phyloP scores from a whole-genome alignment of 2,888 invertebrate genomes.

The Parascotia fuliginaria region DNA sequence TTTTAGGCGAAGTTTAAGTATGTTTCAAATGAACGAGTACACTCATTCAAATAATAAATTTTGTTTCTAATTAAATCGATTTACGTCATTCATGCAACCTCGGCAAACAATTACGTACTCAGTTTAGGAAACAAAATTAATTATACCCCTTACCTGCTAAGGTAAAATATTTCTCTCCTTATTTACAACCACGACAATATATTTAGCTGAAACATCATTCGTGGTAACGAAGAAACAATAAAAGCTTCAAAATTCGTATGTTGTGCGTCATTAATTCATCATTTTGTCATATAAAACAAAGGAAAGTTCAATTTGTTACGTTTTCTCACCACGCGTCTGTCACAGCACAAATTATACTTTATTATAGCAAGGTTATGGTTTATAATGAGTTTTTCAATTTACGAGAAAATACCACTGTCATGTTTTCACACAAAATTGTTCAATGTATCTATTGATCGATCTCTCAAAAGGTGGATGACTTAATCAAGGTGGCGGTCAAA shows the following conservation, averaged over 20 bases:
- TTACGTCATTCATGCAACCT: background rate
- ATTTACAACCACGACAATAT: slow-evolving; percentile 24
- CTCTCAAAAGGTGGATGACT: too few relatives aligned
- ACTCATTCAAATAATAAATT: background rate
- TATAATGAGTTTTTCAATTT: too few relatives aligned
- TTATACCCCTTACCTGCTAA: slow-evolving; percentile 7
- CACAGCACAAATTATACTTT: too few relatives aligned
- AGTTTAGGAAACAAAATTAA: slow-evolving; percentile 13
- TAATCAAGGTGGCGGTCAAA: too few relatives aligned
- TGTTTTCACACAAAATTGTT: too few relatives aligned
- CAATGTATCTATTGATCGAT: too few relatives aligned
- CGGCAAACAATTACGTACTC: background rate
- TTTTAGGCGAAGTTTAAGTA: too few relatives aligned
- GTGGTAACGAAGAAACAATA: slow-evolving; percentile 46
- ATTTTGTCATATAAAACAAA: slow-evolving; percentile 43
- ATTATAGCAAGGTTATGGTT: too few relatives aligned
- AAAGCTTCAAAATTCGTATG: slow-evolving; percentile 40
- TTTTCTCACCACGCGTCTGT: too few relatives aligned
- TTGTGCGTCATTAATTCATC: slow-evolving; percentile 45
- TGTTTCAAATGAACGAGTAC: background rate
- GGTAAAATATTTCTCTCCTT: slow-evolving; percentile 23
- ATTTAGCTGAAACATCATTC: slow-evolving; percentile 28
- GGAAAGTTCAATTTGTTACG: slow-evolving; percentile 48
- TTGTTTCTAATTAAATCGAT: background rate
- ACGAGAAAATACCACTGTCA: too few relatives aligned